Evolutionary conservation across 2,113 vertebrate species (phyloP), one percentile per base, ranked within the genome.

Genomic region (Psettodes erumei): DNA sequence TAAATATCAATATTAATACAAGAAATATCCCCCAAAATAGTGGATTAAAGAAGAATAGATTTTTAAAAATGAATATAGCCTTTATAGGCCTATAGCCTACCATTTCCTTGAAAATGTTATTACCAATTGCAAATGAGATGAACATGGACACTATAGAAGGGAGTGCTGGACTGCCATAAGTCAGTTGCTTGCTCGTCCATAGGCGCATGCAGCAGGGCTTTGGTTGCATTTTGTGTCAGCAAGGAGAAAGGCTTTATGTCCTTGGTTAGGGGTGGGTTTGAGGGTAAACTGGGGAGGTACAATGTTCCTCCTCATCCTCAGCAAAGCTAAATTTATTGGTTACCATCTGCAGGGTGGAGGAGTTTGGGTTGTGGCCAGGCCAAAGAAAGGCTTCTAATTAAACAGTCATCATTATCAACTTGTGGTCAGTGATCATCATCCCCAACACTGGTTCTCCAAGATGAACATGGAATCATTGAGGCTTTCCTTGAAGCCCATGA

Each of bases 301-400:
- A 90, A 86, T 86, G 85, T 86, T 84, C 80, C 88, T 91, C 85
- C 86, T 93, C 85, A 86, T 91, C 88, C 86, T 90, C 81, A 79
- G 85, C 78, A 78, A 88, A 82, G 92, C 93, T 94, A 93, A 91
- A 94, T 94, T 93, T 94, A 94, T 94, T 94, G 93, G 91, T 93
- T 83, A 84, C 91, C 94, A 95, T 94, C 92, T 94, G 93, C 90
- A 93, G 93, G 93, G 93, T 92, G 94, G 94, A 94, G 93, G 85
- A 94, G 89, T 87, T 91, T 93, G 92, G 90, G 80, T 85, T 83
- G 79, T 65, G 88, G 92, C 91, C 93, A 93, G 91, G 83, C 90
- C 88, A 90, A 87, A 92, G 91, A 93, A 92, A 94, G 92, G 90
- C 92, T 94, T 94, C 91, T 95, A 95, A 95, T 95, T 95, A 95